Percentiles rank a stretch among this genome's conserved stretches.
Evolutionary conservation across 64 coral and sea anemone genomes (phyloP).

Genomic region (Stylophora pistillata): DNA sequence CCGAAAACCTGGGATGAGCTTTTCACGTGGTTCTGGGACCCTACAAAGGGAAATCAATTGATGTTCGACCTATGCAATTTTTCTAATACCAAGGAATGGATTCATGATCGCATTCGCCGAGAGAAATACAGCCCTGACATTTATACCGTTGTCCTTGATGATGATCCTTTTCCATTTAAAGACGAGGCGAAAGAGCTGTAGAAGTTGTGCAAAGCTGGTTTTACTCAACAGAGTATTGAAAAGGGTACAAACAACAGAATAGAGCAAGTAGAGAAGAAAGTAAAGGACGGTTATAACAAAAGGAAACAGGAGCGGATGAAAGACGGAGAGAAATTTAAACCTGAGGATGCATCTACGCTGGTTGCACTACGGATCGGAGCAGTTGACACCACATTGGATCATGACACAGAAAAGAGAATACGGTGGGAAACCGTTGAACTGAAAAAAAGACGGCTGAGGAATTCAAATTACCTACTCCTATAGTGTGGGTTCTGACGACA

Average conservation of each 20-base stretch:
- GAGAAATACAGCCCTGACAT: constrained; percentile 10
- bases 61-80: constrained; percentile 15
- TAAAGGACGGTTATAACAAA: no score
- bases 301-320: no score
- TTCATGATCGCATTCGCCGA: constrained; percentile 16
- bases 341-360: not conserved
- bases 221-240: not conserved
- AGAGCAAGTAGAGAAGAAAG: constrained; percentile 8
- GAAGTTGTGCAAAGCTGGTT: constrained; percentile 20
- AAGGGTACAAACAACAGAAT: not conserved
- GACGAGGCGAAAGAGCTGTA: no score
- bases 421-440: constrained; percentile 3
- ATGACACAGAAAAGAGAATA: no score
- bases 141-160: constrained; percentile 6
- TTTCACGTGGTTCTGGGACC: constrained; percentile 19
- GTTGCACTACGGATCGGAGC: constrained; percentile 27
- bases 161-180: not conserved
- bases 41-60: not conserved
- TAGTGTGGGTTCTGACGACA: constrained; percentile 38
- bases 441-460: not conserved
- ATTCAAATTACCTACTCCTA: not conserved
- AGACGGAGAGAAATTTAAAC: no score
- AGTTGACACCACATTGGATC: constrained; percentile 11
- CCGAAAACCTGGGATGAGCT: no score
- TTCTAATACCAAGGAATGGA: not conserved